Percentiles rank a stretch among this genome's conserved stretches.
phyloP scores from a whole-genome alignment of 2,888 invertebrate species.

The Lycocerus yunnanus region DNA sequence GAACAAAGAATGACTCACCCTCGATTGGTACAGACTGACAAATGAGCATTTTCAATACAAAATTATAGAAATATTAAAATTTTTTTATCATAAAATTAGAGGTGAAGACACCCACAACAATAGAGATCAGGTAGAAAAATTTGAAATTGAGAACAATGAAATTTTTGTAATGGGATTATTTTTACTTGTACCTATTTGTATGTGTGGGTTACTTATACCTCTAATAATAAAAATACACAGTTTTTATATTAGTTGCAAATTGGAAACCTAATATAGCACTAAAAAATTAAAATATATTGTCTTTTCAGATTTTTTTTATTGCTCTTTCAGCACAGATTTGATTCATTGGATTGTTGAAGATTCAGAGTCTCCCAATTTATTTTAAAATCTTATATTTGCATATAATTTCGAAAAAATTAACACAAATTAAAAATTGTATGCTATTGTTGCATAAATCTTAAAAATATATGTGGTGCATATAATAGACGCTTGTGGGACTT shows the following conservation, averaged over 20 bases:
- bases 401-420: neutral
- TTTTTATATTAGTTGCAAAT: neutral
- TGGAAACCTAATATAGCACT: neutral
- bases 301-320: neutral
- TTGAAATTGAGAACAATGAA: neutral
- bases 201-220: neutral
- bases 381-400: neutral
- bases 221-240: neutral
- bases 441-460: no score
- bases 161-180: neutral
- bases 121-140: neutral
- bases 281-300: neutral
- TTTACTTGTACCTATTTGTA: neutral
- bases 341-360: neutral
- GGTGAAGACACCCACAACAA: neutral
- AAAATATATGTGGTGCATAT: no score
- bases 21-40: neutral
- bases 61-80: neutral
- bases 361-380: neutral
- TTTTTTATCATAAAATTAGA: neutral
- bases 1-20: slow-evolving; percentile 8
- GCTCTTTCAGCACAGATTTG: neutral
- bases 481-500: no score
- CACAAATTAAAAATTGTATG: no score
- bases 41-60: neutral